phyloP scores from a whole-genome alignment of 2,113 vertebrate species.

The Etheostoma spectabile region DNA sequence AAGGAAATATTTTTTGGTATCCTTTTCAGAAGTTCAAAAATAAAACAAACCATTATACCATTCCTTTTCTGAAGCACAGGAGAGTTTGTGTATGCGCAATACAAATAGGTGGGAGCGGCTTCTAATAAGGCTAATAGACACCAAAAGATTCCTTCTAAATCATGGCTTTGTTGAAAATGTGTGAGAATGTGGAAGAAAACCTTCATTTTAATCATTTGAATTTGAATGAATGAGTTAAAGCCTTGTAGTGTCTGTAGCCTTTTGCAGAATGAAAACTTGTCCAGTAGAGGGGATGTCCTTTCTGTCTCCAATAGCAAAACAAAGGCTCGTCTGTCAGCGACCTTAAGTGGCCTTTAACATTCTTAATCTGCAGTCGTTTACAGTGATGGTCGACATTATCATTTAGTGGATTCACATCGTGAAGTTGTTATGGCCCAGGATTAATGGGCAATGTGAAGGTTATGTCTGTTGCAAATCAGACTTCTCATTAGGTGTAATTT shows the following conservation, averaged over 20 bases:
- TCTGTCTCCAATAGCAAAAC: slow-evolving; percentile 5
- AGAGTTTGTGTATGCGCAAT: background rate
- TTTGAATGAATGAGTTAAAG: background rate
- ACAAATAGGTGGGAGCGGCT: slow-evolving; percentile 4
- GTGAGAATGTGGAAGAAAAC: background rate
- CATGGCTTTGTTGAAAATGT: background rate
- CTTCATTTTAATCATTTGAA: background rate
- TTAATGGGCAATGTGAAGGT: slow-evolving; percentile 18
- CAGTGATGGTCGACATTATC: slow-evolving; percentile 23
- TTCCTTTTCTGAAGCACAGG: background rate
- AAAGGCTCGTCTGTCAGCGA: slow-evolving; percentile 23
- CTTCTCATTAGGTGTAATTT: slow-evolving; percentile 17
- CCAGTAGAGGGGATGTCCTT: slow-evolving; percentile 71
- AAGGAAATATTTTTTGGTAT: slow-evolving; percentile 11
- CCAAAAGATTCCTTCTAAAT: slow-evolving; percentile 8
- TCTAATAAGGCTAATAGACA: slow-evolving; percentile 18
- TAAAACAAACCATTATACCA: background rate
- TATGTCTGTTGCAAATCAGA: slow-evolving; percentile 15
- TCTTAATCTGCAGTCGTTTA: slow-evolving; percentile 12
- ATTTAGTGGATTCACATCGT: background rate
- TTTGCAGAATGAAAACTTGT: slow-evolving; percentile 61
- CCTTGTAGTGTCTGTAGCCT: slow-evolving; percentile 47
- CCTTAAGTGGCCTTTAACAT: background rate
- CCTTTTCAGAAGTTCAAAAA: background rate
- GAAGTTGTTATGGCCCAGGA: slow-evolving; percentile 2